Percentiles rank a stretch among this genome's conserved stretches.
These are phyloP conservation scores for Apotomis betuletana DNA, from an alignment of 2,888 invertebrate species.

Conservation along the genomic window DNA sequence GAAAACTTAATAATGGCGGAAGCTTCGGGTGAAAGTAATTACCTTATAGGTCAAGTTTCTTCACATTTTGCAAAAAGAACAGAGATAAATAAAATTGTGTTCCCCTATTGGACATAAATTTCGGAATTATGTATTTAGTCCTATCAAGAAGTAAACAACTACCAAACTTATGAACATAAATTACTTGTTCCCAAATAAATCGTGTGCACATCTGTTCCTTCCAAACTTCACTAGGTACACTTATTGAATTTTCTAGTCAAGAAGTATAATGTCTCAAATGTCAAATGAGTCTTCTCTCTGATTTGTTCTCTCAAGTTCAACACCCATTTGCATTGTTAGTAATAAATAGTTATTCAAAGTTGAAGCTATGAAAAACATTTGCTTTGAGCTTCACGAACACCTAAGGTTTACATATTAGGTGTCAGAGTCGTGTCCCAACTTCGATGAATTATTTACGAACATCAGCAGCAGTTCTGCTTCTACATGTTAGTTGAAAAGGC, in stretches of 20 bases:
- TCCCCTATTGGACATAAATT: too few relatives aligned
- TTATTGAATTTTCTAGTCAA: too few relatives aligned
- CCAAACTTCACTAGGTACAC: too few relatives aligned
- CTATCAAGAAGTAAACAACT: background rate
- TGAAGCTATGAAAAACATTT: too few relatives aligned
- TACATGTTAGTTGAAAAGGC: background rate
- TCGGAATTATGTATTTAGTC: too few relatives aligned
- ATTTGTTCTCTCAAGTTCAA: too few relatives aligned
- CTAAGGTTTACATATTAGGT: too few relatives aligned
- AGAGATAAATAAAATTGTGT: background rate
- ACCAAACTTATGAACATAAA: background rate
- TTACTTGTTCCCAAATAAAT: background rate
- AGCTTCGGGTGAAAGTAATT: background rate
- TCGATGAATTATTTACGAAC: slow-evolving; percentile 13
- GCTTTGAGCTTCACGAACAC: too few relatives aligned
- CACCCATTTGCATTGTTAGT: too few relatives aligned
- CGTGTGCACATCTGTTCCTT: background rate
- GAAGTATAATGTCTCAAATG: too few relatives aligned
- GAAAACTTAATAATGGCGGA: background rate
- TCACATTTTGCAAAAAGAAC: background rate
- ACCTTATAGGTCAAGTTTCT: background rate
- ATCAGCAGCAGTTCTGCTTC: background rate
- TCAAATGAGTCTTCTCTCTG: too few relatives aligned
- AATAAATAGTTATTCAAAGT: too few relatives aligned
- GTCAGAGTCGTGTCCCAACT: background rate